Conservation (phyloP, 2,113 vertebrate genomes). For the Alectura lathami region DNA sequence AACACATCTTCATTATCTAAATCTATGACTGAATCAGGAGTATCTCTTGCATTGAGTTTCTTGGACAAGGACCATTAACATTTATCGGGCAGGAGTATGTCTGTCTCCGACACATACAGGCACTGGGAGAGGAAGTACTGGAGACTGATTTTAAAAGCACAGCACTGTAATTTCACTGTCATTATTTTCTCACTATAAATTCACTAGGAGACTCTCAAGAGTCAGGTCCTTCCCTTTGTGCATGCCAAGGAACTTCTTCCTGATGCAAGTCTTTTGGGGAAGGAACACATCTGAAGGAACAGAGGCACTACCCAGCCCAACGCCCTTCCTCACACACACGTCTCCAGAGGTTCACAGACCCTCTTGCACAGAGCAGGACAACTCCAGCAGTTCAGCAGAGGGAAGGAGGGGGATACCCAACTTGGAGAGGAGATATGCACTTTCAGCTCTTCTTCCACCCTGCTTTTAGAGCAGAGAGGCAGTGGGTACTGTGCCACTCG, state of each 20-base stretch:
- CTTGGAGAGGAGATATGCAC: background rate
- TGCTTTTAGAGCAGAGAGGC: background rate
- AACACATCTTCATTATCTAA: background rate
- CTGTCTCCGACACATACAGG: background rate
- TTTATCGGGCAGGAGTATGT: background rate
- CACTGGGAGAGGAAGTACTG: background rate
- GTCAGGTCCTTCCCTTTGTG: background rate
- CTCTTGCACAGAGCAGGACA: background rate
- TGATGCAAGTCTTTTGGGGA: background rate
- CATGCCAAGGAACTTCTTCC: background rate
- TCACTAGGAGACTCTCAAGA: background rate
- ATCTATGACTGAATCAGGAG: background rate
- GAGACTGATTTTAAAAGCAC: background rate
- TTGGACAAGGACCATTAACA: background rate
- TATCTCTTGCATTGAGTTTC: background rate
- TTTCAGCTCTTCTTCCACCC: background rate
- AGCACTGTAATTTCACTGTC: background rate
- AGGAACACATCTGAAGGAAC: background rate
- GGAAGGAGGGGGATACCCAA: background rate
- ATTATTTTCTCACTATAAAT: slow-evolving; percentile 21
- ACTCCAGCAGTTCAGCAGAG: background rate
- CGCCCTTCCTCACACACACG: background rate
- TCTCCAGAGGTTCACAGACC: background rate
- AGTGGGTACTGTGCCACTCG: background rate
- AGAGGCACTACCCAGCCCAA: background rate